Conservation (phyloP, 2,888 invertebrate species). For the Patella ulyssiponensis region DNA sequence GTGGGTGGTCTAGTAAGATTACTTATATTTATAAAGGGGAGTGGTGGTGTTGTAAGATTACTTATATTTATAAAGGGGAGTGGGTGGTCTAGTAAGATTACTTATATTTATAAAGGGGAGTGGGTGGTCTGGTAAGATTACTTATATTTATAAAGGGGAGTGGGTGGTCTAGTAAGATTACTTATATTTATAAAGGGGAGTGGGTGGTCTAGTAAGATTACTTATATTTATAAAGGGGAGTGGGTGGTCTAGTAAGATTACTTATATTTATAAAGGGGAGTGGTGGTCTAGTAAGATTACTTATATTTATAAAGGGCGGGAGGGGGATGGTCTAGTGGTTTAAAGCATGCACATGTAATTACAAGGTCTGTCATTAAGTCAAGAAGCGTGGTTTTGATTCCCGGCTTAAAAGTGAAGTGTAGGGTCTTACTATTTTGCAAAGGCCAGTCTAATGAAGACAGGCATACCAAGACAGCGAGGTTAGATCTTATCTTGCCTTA, state of each 20-base stretch:
- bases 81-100: conserved; percentile 12
- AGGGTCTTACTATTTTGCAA: too few relatives aligned
- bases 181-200: not conserved
- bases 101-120: not conserved
- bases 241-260: conserved; percentile 12
- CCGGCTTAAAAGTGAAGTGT: too few relatives aligned
- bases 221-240: not conserved
- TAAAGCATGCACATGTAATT: too few relatives aligned
- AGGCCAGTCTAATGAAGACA: too few relatives aligned
- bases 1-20: conserved; percentile 14
- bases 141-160: not conserved
- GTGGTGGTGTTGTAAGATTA: not conserved
- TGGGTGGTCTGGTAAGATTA: not conserved
- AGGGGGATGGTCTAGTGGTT: too few relatives aligned
- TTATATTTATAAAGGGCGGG: not conserved
- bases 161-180: conserved; percentile 12
- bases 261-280: not conserved
- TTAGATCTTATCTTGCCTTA: not conserved
- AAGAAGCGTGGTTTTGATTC: too few relatives aligned
- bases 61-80: not conserved
- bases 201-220: conserved; percentile 12
- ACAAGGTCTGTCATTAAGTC: too few relatives aligned
- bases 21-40: not conserved
- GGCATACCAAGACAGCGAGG: not conserved
- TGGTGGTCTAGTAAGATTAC: conserved; percentile 6